A percentile compares a stretch with the other conserved stretches of the same genome.
Conservation (phyloP, 37 sponge, comb jelly and placozoan genomes). For the Geodia barretti region DNA sequence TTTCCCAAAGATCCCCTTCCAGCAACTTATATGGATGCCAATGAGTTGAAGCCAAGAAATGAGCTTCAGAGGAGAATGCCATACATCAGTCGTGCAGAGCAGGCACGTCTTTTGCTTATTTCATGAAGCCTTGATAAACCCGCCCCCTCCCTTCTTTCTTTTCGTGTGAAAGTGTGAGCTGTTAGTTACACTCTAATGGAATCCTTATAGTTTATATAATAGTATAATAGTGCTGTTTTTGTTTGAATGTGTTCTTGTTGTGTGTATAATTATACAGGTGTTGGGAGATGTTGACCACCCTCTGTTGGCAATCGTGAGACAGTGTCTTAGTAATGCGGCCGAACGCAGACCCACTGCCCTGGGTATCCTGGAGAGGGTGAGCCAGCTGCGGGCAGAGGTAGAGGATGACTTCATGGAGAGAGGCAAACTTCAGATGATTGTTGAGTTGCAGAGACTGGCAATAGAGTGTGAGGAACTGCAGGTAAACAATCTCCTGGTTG, state of each 20-base stretch:
- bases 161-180: too few relatives aligned
- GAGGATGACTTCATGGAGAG: slow-evolving; percentile 8
- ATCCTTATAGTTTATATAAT: too few relatives aligned
- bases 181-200: too few relatives aligned
- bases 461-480: neutral
- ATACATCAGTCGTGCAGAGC: neutral
- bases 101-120: too few relatives aligned
- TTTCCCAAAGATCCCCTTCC: slow-evolving; percentile 29
- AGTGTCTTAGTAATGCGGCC: slow-evolving; percentile 31
- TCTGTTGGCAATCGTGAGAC: neutral
- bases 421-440: slow-evolving; percentile 32
- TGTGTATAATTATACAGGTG: too few relatives aligned
- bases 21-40: neutral
- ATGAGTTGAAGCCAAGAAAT: neutral
- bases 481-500: too few relatives aligned
- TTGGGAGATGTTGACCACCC: neutral
- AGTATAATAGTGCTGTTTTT: too few relatives aligned
- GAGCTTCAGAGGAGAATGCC: neutral
- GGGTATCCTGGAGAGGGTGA: neutral
- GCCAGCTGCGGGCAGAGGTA: neutral
- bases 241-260: too few relatives aligned
- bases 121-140: too few relatives aligned
- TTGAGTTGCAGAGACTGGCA: neutral
- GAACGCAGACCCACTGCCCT: slow-evolving; percentile 20
- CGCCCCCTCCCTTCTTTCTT: too few relatives aligned